A percentile compares a stretch with the other conserved stretches of the same genome.
These are phyloP conservation scores for Triops longicaudatus DNA, from an alignment of 1,140 invertebrate genomes.

Conservation along the genomic window DNA sequence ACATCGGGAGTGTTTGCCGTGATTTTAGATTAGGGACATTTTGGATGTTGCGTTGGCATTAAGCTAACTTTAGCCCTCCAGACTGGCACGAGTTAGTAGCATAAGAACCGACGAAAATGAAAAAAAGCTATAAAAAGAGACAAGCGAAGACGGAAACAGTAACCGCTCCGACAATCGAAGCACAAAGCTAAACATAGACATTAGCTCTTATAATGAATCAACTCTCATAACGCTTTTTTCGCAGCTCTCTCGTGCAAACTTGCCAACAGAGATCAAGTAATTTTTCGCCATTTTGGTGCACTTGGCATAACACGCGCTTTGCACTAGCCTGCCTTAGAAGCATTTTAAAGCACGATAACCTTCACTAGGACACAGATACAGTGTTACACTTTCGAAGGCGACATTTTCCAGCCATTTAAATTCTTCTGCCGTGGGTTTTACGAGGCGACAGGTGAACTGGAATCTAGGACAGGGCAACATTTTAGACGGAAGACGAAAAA, in stretches of 20 bases:
- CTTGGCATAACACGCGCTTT: no score
- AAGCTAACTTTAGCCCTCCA: conserved; percentile 7
- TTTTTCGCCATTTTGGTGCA: no score
- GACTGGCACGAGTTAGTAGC: background rate
- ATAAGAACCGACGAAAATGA: background rate
- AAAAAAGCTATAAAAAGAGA: background rate
- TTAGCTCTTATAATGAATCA: background rate
- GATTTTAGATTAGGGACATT: background rate
- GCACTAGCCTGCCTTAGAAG: no score
- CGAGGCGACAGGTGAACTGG: conserved; percentile 3
- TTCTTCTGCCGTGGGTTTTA: background rate
- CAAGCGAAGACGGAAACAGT: background rate
- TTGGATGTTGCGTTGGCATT: background rate
- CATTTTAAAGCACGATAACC: no score
- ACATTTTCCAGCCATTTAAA: background rate
- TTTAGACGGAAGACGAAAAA: background rate
- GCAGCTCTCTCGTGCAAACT: background rate
- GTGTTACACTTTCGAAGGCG: background rate
- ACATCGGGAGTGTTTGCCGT: background rate
- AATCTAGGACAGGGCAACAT: background rate
- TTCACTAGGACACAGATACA: no score
- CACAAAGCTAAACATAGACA: conserved; percentile 10
- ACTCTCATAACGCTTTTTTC: background rate
- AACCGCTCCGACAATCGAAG: background rate
- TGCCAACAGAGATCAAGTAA: no score